phyloP scores from a whole-genome alignment of 2,888 invertebrate genomes.

The Petrophora chlorosata region DNA sequence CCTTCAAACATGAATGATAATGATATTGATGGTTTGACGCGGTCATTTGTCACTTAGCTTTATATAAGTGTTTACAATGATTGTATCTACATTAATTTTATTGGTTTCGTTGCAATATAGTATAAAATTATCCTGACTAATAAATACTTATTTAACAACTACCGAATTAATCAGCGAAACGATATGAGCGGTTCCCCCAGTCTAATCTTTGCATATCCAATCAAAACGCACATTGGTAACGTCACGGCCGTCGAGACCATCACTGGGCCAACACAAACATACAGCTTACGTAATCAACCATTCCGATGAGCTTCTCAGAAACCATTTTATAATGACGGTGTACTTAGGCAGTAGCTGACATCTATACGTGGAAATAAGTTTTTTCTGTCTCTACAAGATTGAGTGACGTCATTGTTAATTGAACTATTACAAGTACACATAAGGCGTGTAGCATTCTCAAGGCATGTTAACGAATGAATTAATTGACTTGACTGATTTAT shows the following conservation, averaged over 20 bases:
- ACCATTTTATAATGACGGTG: slow-evolving; percentile 61
- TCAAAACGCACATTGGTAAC: slow-evolving; percentile 26
- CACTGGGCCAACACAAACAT: slow-evolving; percentile 49
- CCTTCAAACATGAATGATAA: too few species aligned
- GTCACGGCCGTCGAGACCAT: slow-evolving; percentile 47
- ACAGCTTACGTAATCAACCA: slow-evolving; percentile 70
- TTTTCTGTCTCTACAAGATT: slow-evolving; percentile 55
- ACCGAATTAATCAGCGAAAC: not conserved
- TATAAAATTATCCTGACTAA: too few species aligned
- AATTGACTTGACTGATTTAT: slow-evolving; percentile 31
- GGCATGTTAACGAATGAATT: slow-evolving; percentile 42
- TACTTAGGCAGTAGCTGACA: slow-evolving; percentile 58
- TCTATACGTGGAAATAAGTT: slow-evolving; percentile 59
- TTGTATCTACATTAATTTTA: not conserved
- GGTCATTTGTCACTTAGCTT: not conserved
- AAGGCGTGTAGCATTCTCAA: slow-evolving; percentile 50
- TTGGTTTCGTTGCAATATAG: too few species aligned
- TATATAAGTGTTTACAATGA: not conserved
- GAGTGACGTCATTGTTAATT: slow-evolving; percentile 68
- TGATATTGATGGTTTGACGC: not conserved
- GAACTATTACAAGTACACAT: slow-evolving; percentile 42
- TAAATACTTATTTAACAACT: not conserved
- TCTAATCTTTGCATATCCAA: slow-evolving; percentile 20
- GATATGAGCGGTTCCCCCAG: not conserved
- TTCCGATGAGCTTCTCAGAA: slow-evolving; percentile 64